phyloP scores from a whole-genome alignment of 2,113 vertebrate species.

The Chunga burmeisteri region DNA sequence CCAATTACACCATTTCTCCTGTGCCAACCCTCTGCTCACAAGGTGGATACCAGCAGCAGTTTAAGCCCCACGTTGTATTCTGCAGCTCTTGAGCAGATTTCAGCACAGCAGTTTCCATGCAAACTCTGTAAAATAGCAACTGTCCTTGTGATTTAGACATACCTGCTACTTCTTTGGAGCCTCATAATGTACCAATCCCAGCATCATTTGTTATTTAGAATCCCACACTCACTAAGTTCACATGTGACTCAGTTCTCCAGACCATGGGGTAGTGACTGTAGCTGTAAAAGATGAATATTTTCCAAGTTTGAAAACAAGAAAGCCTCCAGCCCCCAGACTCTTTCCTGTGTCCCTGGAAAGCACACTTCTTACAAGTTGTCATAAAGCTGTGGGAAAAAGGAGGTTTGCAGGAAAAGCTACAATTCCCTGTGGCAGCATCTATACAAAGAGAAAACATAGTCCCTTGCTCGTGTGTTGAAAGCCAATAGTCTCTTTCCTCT shows the following conservation, averaged over 20 bases:
- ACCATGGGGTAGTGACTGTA: neutral
- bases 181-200: neutral
- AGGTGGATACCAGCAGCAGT: neutral
- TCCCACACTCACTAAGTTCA: neutral
- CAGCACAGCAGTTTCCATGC: neutral
- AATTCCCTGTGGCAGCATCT: neutral
- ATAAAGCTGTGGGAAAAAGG: neutral
- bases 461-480: neutral
- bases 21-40: neutral
- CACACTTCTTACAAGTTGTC: slow-evolving; percentile 1
- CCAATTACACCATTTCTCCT: neutral
- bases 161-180: neutral
- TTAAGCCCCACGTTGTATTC: neutral
- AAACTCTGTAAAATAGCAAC: neutral
- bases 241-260: neutral
- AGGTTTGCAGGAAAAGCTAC: slow-evolving; percentile 20
- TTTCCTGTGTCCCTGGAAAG: neutral
- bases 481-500: neutral
- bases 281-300: neutral
- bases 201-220: neutral
- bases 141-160: neutral
- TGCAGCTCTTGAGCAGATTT: neutral
- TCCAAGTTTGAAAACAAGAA: neutral
- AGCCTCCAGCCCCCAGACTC: neutral
- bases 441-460: neutral